Base-by-base conservation (phyloP, 2,888 invertebrate species). In the Elegia similella region DNA sequence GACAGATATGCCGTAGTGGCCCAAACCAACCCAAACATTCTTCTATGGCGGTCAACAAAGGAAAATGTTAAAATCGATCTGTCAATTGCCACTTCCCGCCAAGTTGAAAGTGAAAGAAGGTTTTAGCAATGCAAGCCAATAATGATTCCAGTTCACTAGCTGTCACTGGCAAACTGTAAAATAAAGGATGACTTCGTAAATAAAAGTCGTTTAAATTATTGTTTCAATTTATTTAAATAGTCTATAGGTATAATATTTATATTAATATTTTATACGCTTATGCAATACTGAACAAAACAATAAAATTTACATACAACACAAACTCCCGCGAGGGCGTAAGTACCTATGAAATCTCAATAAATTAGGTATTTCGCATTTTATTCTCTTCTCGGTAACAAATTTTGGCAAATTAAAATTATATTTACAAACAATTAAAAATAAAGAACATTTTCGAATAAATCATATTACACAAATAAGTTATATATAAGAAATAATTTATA, bases 241-340 rank as follows among this genome's bases (percentile, higher is more conserved):
- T 82, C 80, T 86, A 84, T 80, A 77, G 70, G 59, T 65, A 79
- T 80, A 81, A 75, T 79, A 72, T 78, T 86, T 77, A 78, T 76
- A 79, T 80, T 78, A 82, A 82, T 85, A 86, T 83, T 84, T 80
- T 87, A 86, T 87, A 81, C 76, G 78, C 87, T 87, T 88, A 89
- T 72, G 78, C 80, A 88, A 88, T 90, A 88, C 87, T 85, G 88
- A 89, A 90, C 88, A 85, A 86, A 89, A 88, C 82, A 76, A 88
- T 88, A 89, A 85, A 88, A 88, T 89, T 86, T 89, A 88, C 86
- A 87, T 63, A 76, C 15, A 72, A 77, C 75, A 78, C 78, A 85
- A 86, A 84, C 81, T 75, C 75, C 76, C 73, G 73, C 77, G 74
- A 62, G 73, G 76, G 78, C 66, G 69, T 73, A 70, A 8, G 12